Evolutionary conservation across 2,113 vertebrate genomes (phyloP).

Genomic region (Sprattus sprattus): DNA sequence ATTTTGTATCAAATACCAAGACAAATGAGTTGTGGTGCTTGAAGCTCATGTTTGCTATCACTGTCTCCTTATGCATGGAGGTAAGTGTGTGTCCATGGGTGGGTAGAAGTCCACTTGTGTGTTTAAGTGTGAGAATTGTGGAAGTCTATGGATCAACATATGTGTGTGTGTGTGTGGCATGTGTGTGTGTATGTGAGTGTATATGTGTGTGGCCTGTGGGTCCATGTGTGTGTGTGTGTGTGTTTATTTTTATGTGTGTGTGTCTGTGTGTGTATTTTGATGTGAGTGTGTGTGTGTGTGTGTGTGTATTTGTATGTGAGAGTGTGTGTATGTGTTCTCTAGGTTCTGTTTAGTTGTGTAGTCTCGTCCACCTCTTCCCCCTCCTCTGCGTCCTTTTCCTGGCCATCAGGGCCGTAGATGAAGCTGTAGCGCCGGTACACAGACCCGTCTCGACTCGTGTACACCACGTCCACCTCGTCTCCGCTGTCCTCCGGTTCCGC

Average conservation of each 20-base stretch:
- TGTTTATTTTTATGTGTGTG: no score
- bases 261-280: no score
- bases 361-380: constrained; percentile 58
- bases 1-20: neutral
- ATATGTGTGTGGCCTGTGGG: no score
- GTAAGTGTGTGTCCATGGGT: neutral
- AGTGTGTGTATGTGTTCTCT: constrained; percentile 20
- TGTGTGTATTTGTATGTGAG: neutral
- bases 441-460: constrained; percentile 71
- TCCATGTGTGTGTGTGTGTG: no score
- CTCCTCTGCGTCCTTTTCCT: constrained; percentile 50
- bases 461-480: constrained; percentile 76
- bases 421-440: constrained; percentile 65
- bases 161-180: no score
- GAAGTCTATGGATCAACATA: neutral
- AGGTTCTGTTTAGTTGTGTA: constrained; percentile 52
- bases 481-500: constrained; percentile 67
- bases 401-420: constrained; percentile 58
- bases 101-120: neutral
- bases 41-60: neutral
- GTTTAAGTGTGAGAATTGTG: neutral
- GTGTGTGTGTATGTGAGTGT: no score
- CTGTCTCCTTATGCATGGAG: neutral
- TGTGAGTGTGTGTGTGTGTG: neutral
- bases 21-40: neutral